phyloP scores from a whole-genome alignment of 2,113 vertebrate species.

The Clarias batrachus region DNA sequence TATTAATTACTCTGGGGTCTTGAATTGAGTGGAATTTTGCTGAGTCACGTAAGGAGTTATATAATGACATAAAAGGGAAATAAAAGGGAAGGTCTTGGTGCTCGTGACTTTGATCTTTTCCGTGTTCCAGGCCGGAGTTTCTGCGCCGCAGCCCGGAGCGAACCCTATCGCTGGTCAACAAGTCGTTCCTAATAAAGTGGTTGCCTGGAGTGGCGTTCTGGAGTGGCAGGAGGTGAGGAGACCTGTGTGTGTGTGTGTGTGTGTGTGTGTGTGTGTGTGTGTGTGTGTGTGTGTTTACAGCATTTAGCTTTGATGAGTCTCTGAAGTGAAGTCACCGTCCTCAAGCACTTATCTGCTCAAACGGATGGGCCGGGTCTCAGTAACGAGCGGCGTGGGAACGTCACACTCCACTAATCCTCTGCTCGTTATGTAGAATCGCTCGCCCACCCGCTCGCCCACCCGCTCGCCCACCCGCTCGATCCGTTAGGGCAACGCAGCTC shows the following conservation, averaged over 20 bases:
- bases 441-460: neutral
- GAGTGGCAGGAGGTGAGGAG: conserved; percentile 91
- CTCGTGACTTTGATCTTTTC: neutral
- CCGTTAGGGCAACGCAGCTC: neutral
- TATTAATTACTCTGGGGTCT: neutral
- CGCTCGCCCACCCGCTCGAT: neutral
- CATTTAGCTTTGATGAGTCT: neutral
- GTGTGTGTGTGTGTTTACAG: neutral
- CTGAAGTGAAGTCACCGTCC: neutral
- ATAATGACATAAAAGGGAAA: neutral
- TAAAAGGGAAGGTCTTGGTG: neutral
- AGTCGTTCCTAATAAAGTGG: conserved; percentile 81
- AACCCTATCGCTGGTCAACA: conserved; percentile 72
- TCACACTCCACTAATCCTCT: neutral
- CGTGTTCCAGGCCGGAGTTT: conserved; percentile 58
- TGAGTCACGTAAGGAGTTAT: neutral
- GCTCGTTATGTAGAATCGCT: neutral
- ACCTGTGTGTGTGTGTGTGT: neutral
- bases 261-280: neutral
- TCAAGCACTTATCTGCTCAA: neutral
- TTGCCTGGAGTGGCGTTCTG: conserved; percentile 88
- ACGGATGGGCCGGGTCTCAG: neutral
- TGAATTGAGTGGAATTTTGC: neutral
- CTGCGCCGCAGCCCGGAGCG: conserved; percentile 57
- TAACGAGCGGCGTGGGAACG: neutral